Conservation (phyloP, 2,888 invertebrate genomes). For the Melipona bicolor region DNA sequence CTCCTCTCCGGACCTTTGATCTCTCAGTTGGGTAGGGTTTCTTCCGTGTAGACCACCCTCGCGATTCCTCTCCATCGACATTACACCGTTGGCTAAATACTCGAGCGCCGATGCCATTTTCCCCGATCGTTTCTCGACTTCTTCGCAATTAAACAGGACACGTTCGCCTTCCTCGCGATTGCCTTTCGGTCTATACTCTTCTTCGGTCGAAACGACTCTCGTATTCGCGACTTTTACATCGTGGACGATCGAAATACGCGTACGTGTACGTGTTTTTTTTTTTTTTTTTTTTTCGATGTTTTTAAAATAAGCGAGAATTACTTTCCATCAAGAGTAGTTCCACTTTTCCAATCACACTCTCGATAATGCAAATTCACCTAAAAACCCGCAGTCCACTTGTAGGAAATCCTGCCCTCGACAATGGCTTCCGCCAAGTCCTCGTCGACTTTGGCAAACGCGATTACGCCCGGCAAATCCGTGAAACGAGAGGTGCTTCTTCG, state of each 20-base stretch:
- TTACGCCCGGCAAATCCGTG: conserved; percentile 29
- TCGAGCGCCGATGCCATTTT: background rate
- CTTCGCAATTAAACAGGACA: background rate
- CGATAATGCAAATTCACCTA: too few relatives aligned
- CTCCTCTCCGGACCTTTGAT: conserved; percentile 30
- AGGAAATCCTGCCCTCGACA: background rate
- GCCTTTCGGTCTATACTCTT: background rate
- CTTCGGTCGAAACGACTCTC: background rate
- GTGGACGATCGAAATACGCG: too few relatives aligned
- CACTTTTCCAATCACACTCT: too few relatives aligned
- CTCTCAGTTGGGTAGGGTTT: conserved; percentile 40
- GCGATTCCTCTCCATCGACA: background rate
- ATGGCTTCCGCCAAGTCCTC: background rate
- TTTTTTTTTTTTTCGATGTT: too few relatives aligned
- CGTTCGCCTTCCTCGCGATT: background rate
- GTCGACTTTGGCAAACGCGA: conserved; percentile 41
- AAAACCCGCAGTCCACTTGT: too few relatives aligned
- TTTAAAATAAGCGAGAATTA: too few relatives aligned
- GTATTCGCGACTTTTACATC: too few relatives aligned
- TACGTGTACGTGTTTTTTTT: too few relatives aligned
- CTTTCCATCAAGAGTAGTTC: too few relatives aligned
- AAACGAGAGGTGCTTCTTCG: conserved; percentile 33
- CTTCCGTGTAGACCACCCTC: conserved; percentile 19
- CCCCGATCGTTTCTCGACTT: background rate
- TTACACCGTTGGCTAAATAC: background rate